A percentile compares a stretch with the other conserved stretches of the same genome.
These are phyloP conservation scores for Aphidius ervi DNA, from an alignment of 1,140 invertebrate genomes.

Conservation along the genomic window DNA sequence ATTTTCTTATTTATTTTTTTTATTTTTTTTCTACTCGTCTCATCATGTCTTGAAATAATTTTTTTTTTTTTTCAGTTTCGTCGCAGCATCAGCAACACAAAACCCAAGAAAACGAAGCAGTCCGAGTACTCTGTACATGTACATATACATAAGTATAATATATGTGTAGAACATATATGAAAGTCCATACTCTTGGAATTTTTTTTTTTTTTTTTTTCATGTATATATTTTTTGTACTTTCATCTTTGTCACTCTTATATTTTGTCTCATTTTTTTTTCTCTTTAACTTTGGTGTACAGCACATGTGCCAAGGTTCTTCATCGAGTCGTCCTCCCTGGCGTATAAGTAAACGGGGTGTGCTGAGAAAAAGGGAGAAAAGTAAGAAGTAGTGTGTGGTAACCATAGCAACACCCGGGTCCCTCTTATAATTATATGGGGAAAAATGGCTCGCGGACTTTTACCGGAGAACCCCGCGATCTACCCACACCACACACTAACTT, in stretches of 20 bases:
- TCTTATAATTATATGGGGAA: constrained; percentile 49
- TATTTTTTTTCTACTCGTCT: not conserved
- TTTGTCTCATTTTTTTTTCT: no score
- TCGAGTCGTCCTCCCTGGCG: constrained; percentile 13
- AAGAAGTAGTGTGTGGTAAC: constrained; percentile 32
- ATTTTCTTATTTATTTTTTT: not conserved
- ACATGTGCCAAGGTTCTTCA: constrained; percentile 23
- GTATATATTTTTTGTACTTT: no score
- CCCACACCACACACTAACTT: constrained; percentile 4
- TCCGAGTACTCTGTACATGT: not conserved
- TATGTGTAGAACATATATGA: constrained; percentile 6
- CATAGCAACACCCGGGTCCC: constrained; percentile 48
- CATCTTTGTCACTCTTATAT: no score
- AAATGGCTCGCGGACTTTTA: constrained; percentile 41
- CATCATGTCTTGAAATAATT: not conserved
- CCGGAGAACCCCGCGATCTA: constrained; percentile 22
- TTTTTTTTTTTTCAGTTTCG: constrained; percentile 6
- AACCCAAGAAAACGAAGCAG: constrained; percentile 5
- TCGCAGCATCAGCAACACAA: constrained; percentile 2
- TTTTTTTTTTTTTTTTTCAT: constrained; percentile 1
- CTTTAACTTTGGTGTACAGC: not conserved
- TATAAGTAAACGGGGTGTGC: constrained; percentile 28
- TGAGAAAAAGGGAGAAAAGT: constrained; percentile 24
- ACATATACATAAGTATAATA: constrained; percentile 13
- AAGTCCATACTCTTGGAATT: constrained; percentile 20